Evolutionary conservation across 2,797 vertebrate genomes (phyloP), one percentile per base, ranked within the genome.

Genomic region (Danio albolineatus): DNA sequence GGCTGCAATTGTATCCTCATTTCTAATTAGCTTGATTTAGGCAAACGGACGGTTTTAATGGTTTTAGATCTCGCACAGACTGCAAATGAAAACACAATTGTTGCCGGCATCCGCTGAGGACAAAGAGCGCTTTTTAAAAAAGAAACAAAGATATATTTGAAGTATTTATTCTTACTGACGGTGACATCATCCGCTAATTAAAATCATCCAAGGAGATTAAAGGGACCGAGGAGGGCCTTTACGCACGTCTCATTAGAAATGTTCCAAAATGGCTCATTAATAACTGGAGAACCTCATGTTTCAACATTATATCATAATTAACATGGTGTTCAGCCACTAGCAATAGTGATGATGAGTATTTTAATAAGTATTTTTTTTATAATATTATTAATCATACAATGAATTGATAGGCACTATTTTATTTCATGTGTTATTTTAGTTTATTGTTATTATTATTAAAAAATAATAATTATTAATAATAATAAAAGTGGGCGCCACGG

Each of bases 21-120:
- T 84, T 65, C 49, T 49, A 60, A 66, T 73, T 65, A 59, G 69
- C 28, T 65, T 71, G 62, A 74, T 61, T 79, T 73, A 46, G 71
- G 38, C 72, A 78, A 17, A 46, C 28, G 48, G 66, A 77, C 56
- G 57, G 46, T 44, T 77, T 65, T 61, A 21, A 57, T 56, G 19
- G 36, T 66, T 66, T 57, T 46, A 38, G 10, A 65, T 36, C 9
- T 62, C 0, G 4, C 13, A 1, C 21, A 48, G 19, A 60, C 48
- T 28, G 43, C 41, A 67, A 57, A 66, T 44, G 13, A 75, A 75
- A 75, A 43, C n/a, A 39, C 4, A 41, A 44, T 43, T 57, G 71
- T 36, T 46, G 28, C 28, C 12, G 4, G 28, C 51, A 57, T 76
- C 51, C 16, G 19, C 61, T 46, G 4, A 44, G n/a, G n/a, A 38